Evolutionary conservation across 2,888 invertebrate species (phyloP), one percentile per base, ranked within the genome.

Genomic region (Amphipoea oculea): DNA sequence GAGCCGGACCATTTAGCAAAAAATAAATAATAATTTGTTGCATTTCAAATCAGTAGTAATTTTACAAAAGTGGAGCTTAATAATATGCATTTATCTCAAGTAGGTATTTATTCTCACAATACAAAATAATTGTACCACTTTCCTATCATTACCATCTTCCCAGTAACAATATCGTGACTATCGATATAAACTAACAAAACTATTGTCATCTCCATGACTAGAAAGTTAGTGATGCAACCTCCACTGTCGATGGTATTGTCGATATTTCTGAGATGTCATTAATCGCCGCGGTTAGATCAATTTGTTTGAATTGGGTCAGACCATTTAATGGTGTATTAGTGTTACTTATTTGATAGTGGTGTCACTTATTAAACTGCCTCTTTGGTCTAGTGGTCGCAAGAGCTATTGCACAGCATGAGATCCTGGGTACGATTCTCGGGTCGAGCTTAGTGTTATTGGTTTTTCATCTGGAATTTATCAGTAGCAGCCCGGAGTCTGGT

Each of bases 211-310:
- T 51, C 70, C 67, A 76, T 72, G 76, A 79, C 74, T 78, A 73
- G 87, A 85, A 85, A 86, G 83, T 71, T 83, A 87, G 54, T 86
- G 81, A 78, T 71, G 78, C 23, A 86, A 87, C 76, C 6, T 23
- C 23, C 36, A 63, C 76, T 81, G 73, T 80, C 73, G 76, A 81
- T 78, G 60, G 80, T 80, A 75, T 71, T 73, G 40, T 76, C 71
- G 79, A 82, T 79, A 78, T 72, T 76, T 72, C 76, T 72, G 54
- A 84, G 62, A 81, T 79, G 81, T 80, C 81, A 81, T 79, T 87
- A 83, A 76, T 85, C 65, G 62, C 71, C 65, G 65, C 66, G 79
- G 85, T 76, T 73, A 83, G 75, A 85, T 67, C 82, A 87, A 87
- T 87, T 82, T 81, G 70, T 83, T 77, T 45, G n/a, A 78, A 79